Evolutionary conservation across 2,888 invertebrate species (phyloP).

Genomic region (Ferrisia virgata): DNA sequence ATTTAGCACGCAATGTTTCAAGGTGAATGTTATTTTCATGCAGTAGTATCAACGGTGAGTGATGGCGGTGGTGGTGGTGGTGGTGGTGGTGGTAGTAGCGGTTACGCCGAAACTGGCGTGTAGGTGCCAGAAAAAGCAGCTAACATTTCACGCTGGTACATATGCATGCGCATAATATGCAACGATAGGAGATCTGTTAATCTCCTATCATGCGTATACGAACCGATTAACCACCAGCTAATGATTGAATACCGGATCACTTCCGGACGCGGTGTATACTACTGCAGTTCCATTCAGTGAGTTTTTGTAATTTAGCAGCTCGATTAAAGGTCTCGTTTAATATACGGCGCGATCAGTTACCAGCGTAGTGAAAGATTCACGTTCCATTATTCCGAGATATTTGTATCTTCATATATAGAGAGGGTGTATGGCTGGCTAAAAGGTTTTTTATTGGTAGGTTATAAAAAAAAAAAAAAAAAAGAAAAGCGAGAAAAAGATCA

Average conservation of each 20-base stretch:
- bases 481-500: not conserved
- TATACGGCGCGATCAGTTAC: not conserved
- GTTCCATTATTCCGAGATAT: not conserved
- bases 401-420: not conserved
- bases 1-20: slow-evolving; percentile 44
- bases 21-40: slow-evolving; percentile 39
- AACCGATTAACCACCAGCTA: slow-evolving; percentile 9
- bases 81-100: no score
- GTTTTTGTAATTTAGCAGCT: slow-evolving; percentile 24
- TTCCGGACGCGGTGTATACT: slow-evolving; percentile 3
- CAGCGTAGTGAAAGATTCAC: not conserved
- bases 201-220: slow-evolving; percentile 22
- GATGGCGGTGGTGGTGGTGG: not conserved
- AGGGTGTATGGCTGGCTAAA: not conserved
- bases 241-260: slow-evolving; percentile 5
- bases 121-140: slow-evolving; percentile 34
- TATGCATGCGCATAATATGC: no score
- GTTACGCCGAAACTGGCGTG: no score
- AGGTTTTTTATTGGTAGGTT: not conserved
- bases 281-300: slow-evolving; percentile 25
- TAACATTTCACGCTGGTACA: slow-evolving; percentile 17
- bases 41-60: not conserved
- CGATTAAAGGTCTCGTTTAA: not conserved
- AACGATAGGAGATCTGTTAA: not conserved
- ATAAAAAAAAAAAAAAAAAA: not conserved